Evolutionary conservation across 2,797 vertebrate species (phyloP), one percentile per base, ranked within the genome.

Genomic region (Taenioides sp.): DNA sequence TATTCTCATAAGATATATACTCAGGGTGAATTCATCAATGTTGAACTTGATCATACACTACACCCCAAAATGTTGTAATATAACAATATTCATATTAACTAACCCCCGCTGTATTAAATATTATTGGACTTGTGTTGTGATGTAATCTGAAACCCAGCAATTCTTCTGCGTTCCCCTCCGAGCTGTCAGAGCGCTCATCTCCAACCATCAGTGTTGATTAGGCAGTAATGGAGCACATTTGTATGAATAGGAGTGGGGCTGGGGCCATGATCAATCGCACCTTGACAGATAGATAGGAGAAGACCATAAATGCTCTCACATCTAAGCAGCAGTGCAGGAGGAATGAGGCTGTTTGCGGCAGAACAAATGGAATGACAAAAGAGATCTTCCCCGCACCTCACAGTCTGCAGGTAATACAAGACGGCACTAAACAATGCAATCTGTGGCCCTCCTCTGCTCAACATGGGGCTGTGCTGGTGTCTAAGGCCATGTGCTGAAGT

Each of bases 351-450:
- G 87, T 89, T 90, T 90, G 81, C 85, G 77, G 87, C 85, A 90
- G 90, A 93, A 92, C 91, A 92, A 93, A 92, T 92, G 90, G 86
- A 90, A 91, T 90, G 87, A 91, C 90, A 92, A 91, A 92, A 92
- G 84, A 86, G 91, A 93, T 92, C 88, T 92, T 87, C 86, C 79
- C 74, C 69, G 69, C 80, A 73, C 84, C 88, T 83, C 76, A 82
- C 82, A 81, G 89, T 81, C 77, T 82, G 86, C 72, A 87, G 88
- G 87, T 91, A 91, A 92, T 90, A 87, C 83, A 86, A 89, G 84
- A 75, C 73, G 90, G 90, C 90, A 91, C 90, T 91, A 92, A 91
- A 92, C 89, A 91, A 91, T 91, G 85, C 90, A 77, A 88, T 86
- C 75, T 83, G 67, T 63, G 72, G 77, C 74, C 79, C 66, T 81